phyloP scores from a whole-genome alignment of 2,888 invertebrate species.

The Euzetes globulus region DNA sequence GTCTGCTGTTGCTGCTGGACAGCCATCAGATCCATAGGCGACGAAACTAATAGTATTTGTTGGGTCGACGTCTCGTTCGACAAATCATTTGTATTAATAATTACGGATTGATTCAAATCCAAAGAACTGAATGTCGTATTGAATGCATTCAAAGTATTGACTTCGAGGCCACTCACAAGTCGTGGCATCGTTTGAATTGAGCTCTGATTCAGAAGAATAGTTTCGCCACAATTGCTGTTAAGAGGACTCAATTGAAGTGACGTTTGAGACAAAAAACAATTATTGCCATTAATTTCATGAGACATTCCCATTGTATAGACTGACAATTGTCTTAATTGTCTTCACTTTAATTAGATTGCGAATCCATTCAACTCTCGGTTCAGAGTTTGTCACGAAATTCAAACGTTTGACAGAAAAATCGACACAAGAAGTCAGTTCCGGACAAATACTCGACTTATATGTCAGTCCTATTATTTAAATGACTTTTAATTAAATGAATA shows the following conservation, averaged over 20 bases:
- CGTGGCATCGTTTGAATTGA: background rate
- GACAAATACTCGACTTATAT: too few species aligned
- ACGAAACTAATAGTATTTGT: slow-evolving; percentile 19
- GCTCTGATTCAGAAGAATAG: background rate
- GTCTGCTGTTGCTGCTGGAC: background rate
- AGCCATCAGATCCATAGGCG: slow-evolving; percentile 14
- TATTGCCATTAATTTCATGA: slow-evolving; percentile 19
- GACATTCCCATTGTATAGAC: slow-evolving; percentile 7
- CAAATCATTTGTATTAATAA: slow-evolving; percentile 12
- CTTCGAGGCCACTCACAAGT: slow-evolving; percentile 4
- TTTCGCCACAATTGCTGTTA: background rate
- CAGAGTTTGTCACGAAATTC: background rate
- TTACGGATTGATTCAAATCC: slow-evolving; percentile 12
- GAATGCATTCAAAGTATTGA: background rate
- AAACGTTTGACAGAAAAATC: background rate
- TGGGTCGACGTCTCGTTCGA: background rate
- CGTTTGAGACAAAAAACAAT: background rate
- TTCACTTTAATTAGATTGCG: background rate
- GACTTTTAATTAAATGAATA: too few species aligned
- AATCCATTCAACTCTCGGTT: background rate
- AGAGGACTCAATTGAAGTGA: background rate
- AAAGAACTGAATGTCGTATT: background rate
- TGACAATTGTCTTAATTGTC: background rate
- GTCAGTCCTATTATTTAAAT: background rate
- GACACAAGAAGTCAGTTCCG: too few species aligned